These are phyloP conservation scores for Idaea biselata DNA, from an alignment of 2,888 invertebrate genomes.

Conservation along the genomic window DNA sequence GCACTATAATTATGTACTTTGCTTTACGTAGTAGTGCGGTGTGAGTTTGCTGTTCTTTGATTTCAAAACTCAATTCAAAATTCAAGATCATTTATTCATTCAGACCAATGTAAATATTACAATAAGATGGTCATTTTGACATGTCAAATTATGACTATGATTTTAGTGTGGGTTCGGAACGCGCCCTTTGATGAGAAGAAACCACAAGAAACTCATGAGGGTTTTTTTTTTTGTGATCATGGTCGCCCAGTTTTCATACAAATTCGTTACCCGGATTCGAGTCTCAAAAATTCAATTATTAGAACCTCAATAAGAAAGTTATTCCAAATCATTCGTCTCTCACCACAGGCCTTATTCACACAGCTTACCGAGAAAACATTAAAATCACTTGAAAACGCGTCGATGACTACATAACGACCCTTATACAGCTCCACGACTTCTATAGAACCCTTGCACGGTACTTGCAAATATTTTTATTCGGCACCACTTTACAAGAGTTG, in stretches of 20 bases:
- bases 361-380: not conserved
- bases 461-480: not conserved
- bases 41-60: not conserved
- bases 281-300: no score
- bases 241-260: no score
- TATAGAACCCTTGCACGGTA: not conserved
- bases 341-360: not conserved
- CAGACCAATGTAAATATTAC: no score
- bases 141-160: no score
- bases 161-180: no score
- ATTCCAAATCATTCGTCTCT: not conserved
- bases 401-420: not conserved
- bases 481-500: not conserved
- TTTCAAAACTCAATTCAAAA: no score
- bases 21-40: not conserved
- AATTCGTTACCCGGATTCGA: no score
- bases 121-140: no score
- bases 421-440: not conserved
- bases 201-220: no score
- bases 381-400: conserved; percentile 1
- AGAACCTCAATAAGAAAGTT: not conserved
- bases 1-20: not conserved
- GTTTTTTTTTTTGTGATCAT: no score
- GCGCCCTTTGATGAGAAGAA: no score
- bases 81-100: no score